These are phyloP conservation scores for Lycia hirtaria DNA, from an alignment of 2,888 invertebrate genomes.

Conservation along the genomic window DNA sequence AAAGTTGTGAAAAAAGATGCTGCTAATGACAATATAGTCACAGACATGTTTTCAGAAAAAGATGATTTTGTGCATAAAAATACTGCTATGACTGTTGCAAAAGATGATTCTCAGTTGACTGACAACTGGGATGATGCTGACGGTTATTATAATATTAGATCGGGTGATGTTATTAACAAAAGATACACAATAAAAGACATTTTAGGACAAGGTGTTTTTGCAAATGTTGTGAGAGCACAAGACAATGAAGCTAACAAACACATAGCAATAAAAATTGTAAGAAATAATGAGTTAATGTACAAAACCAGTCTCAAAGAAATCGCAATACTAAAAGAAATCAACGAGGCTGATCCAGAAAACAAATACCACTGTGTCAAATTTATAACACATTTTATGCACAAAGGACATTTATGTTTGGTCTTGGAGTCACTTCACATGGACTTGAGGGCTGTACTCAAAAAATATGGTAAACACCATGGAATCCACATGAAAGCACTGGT, in stretches of 20 bases:
- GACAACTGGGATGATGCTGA: conserved; percentile 99
- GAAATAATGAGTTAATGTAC: conserved; percentile 99
- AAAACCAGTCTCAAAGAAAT: conserved; percentile 98
- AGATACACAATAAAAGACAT: conserved; percentile 97
- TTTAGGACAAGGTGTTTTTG: conserved; percentile 99
- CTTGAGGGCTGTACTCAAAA: conserved; percentile 95
- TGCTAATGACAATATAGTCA: conserved; percentile 76
- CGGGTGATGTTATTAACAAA: conserved; percentile 93
- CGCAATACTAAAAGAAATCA: conserved; percentile 95
- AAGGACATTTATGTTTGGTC: conserved; percentile 98
- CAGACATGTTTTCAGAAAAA: conserved; percentile 97
- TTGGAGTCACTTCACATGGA: conserved; percentile 98
- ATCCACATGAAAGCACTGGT: conserved; percentile 98
- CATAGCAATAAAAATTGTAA: conserved; percentile 98
- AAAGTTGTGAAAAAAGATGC: conserved; percentile 40
- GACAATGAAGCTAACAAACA: conserved; percentile 94
- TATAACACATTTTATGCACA: conserved; percentile 97
- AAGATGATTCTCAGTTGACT: conserved; percentile 90
- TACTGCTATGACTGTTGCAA: conserved; percentile 50
- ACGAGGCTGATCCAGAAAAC: conserved; percentile 98
- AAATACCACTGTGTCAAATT: conserved; percentile 96
- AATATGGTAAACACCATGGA: conserved; percentile 98
- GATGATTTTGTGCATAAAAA: conserved; percentile 92
- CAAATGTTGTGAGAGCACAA: conserved; percentile 97
- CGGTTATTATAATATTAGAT: conserved; percentile 97